These are phyloP conservation scores for Pipistrellus nathusii DNA, from an alignment of 2,797 vertebrate genomes.

Conservation along the genomic window DNA sequence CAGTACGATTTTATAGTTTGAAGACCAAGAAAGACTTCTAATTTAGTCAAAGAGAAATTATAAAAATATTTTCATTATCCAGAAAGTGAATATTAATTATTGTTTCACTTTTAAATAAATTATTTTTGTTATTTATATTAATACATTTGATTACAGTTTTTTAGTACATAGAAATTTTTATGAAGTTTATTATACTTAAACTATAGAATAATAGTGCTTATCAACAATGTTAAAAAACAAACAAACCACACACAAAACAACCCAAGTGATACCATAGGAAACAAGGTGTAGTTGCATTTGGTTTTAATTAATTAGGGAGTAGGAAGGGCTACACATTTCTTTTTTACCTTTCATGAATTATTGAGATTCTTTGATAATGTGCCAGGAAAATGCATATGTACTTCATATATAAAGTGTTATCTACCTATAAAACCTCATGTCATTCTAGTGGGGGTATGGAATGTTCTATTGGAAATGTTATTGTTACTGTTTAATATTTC, in stretches of 20 bases:
- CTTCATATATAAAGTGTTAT: not conserved
- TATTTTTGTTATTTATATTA: slow-evolving; percentile 40
- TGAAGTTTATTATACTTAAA: slow-evolving; percentile 48
- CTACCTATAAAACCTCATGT: not conserved
- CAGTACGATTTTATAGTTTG: not conserved
- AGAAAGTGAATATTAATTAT: slow-evolving; percentile 24
- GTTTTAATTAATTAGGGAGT: slow-evolving; percentile 49
- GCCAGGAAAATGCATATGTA: slow-evolving; percentile 41
- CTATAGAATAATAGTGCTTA: not conserved
- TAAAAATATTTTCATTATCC: not conserved
- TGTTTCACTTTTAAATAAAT: slow-evolving; percentile 48
- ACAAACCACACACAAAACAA: too few relatives aligned
- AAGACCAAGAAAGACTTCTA: slow-evolving; percentile 32
- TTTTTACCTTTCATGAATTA: slow-evolving; percentile 62
- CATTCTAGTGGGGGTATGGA: slow-evolving; percentile 18
- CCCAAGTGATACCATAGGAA: not conserved
- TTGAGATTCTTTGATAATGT: slow-evolving; percentile 39
- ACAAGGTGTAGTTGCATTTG: slow-evolving; percentile 21
- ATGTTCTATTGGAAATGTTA: slow-evolving; percentile 57
- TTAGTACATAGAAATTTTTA: slow-evolving; percentile 25
- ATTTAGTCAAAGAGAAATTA: not conserved
- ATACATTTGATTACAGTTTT: slow-evolving; percentile 10
- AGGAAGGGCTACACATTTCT: not conserved
- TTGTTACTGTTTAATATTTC: slow-evolving; percentile 38
- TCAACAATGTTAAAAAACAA: slow-evolving; percentile 6